Evolutionary conservation across 2,797 vertebrate species (phyloP).

Genomic region (Choloepus didactylus): DNA sequence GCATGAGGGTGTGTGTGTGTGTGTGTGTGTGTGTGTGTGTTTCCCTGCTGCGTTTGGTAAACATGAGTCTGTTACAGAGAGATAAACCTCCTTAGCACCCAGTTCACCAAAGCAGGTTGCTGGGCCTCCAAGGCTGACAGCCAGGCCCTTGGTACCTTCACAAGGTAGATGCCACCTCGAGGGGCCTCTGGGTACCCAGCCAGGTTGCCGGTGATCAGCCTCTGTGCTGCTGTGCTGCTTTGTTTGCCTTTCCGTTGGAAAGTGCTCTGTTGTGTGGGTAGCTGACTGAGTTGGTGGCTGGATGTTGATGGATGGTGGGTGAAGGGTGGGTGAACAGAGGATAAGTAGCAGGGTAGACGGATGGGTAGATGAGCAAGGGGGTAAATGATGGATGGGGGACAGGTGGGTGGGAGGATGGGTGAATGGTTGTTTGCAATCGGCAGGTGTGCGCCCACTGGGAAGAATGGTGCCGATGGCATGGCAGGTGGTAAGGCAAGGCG

Average conservation of each 20-base stretch:
- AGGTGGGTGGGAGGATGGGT: neutral
- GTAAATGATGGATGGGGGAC: neutral
- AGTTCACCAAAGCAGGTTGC: conserved; percentile 19
- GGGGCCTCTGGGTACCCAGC: neutral
- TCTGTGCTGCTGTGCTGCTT: neutral
- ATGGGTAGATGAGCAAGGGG: neutral
- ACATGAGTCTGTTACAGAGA: conserved; percentile 52
- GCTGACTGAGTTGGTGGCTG: neutral
- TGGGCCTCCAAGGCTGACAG: neutral
- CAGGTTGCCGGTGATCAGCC: neutral
- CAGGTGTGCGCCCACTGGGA: neutral
- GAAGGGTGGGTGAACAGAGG: neutral
- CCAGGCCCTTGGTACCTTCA: neutral
- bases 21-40: neutral
- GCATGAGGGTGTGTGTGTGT: conserved; percentile 2
- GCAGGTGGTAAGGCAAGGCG: neutral
- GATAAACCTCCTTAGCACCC: conserved; percentile 40
- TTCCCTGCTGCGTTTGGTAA: conserved; percentile 64
- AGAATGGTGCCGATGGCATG: neutral
- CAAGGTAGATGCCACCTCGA: neutral
- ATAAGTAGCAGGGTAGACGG: neutral
- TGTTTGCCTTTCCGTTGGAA: neutral
- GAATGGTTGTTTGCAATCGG: neutral
- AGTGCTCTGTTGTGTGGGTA: neutral
- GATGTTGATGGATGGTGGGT: neutral